Percentiles rank a stretch among this genome's conserved stretches.
Conservation (phyloP, 2,888 invertebrate species). For the Leptinotarsa tumamoca region DNA sequence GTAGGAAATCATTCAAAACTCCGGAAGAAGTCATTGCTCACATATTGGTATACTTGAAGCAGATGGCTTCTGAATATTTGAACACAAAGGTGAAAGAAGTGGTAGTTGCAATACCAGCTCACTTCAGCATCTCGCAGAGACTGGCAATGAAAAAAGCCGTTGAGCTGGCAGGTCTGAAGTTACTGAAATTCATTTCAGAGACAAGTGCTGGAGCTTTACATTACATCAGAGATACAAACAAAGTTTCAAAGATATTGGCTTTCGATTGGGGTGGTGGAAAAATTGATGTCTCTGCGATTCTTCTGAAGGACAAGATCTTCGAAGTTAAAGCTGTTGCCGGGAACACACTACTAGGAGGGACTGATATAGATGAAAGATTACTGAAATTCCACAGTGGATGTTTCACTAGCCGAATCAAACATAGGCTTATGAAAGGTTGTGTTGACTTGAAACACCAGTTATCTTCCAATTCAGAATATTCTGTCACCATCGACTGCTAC, state of each 20-base stretch:
- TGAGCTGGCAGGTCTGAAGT: conserved; percentile 42
- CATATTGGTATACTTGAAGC: conserved; percentile 40
- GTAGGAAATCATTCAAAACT: conserved; percentile 15
- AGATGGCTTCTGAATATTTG: conserved; percentile 34
- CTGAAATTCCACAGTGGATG: background rate
- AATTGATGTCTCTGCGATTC: conserved; percentile 51
- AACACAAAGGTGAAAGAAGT: conserved; percentile 41
- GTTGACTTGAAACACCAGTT: conserved; percentile 19
- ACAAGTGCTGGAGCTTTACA: background rate
- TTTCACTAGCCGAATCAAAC: background rate
- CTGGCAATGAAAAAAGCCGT: conserved; percentile 44
- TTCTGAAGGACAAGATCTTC: conserved; percentile 33
- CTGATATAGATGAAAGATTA: conserved; percentile 24
- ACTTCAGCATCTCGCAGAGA: conserved; percentile 45
- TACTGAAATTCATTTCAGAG: conserved; percentile 31
- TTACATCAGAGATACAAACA: background rate
- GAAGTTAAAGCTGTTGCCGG: conserved; percentile 30
- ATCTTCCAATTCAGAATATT: background rate
- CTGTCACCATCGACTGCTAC: conserved; percentile 12
- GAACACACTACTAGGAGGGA: conserved; percentile 24
- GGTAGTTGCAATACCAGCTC: conserved; percentile 45
- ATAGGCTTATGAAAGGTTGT: conserved; percentile 5
- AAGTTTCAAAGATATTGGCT: background rate
- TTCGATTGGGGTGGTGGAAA: conserved; percentile 47
- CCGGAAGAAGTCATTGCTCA: conserved; percentile 45